Base-by-base conservation (phyloP, 2,888 invertebrate genomes). In the Exocentrus adspersus region DNA sequence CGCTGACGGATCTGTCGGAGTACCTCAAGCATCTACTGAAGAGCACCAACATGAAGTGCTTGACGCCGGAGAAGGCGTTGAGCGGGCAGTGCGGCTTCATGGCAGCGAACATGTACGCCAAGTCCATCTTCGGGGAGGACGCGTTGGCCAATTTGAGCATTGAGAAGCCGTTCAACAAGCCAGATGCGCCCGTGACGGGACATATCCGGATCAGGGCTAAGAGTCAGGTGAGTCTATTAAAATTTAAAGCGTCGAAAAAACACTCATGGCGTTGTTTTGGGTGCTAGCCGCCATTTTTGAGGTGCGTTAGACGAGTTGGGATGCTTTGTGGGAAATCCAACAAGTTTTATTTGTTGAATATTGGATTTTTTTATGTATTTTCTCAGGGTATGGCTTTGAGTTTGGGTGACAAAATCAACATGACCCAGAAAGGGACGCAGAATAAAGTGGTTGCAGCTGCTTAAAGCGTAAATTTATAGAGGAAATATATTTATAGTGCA, bases 31-130 rank as follows among this genome's bases (percentile, higher is more conserved):
- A 98, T 79, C 86, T 99, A 54, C 86, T 98, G 60, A 91, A 92
- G 71, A 94, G 95, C 74, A 99, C 99, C 65, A 99, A 99, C 82
- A 99, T 99, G 98, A 96, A 96, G 80, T 98, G 98, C 80, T 87
- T 99, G 62, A 99, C 99, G 1, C 98, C 98, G 0, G 97, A 97
- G 78, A 96, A 97, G 90, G 96, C 97, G 0, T 84, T 98, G 59
- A 92, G 94, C 0, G 98, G 98, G 0, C 97, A 98, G 75, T 99
- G 99, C 83, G 98, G 98, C 4, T 99, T 99, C 84, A 95, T 99
- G 95, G 98, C 98, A 4, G 99, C 99, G 45, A 99, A 99, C 82
- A 90, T 99, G 88, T 99, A 99, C 85, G 98, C 98, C 45, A 92
- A 96, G 77, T 96, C 96, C 4, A 97, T 98, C 78, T 96, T 96